These are phyloP conservation scores for Drosophila quadrilineata DNA, from an alignment of 1,140 invertebrate species.

Conservation along the genomic window DNA sequence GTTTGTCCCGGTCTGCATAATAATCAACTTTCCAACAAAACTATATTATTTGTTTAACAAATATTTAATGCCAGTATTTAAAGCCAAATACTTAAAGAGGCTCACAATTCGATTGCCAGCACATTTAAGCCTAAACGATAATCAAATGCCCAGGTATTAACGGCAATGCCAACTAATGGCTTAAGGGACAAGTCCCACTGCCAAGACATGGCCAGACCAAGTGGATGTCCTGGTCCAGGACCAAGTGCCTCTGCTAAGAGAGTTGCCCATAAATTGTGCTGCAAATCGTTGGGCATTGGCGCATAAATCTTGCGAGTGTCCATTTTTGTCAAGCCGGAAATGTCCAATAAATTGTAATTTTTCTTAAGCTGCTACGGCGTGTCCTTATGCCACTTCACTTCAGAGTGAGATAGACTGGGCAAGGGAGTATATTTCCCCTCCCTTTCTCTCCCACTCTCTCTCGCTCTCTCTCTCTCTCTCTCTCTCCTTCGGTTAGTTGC, in stretches of 20 bases:
- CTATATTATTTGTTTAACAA: neutral
- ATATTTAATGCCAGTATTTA: neutral
- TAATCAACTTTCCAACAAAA: conserved; percentile 59
- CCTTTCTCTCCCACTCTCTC: conserved; percentile 35
- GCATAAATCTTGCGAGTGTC: conserved; percentile 74
- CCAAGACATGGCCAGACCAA: no score
- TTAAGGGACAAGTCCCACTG: no score
- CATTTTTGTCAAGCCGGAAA: conserved; percentile 71
- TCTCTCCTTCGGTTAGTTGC: conserved; percentile 30
- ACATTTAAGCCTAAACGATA: conserved; percentile 49
- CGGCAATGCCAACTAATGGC: neutral
- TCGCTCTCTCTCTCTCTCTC: neutral
- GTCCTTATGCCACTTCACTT: no score
- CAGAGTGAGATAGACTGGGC: no score
- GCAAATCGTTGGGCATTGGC: conserved; percentile 47
- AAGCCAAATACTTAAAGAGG: conserved; percentile 16
- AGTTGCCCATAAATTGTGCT: conserved; percentile 48
- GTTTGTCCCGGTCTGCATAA: conserved; percentile 44
- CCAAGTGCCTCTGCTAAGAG: no score
- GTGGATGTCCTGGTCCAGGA: no score
- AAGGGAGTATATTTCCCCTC: no score
- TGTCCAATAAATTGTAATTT: conserved; percentile 79
- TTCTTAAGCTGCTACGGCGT: no score
- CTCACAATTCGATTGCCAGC: neutral
- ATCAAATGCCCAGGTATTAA: conserved; percentile 60